Base-by-base conservation (phyloP, 2,888 invertebrate species). In the Maniola hyperantus region DNA sequence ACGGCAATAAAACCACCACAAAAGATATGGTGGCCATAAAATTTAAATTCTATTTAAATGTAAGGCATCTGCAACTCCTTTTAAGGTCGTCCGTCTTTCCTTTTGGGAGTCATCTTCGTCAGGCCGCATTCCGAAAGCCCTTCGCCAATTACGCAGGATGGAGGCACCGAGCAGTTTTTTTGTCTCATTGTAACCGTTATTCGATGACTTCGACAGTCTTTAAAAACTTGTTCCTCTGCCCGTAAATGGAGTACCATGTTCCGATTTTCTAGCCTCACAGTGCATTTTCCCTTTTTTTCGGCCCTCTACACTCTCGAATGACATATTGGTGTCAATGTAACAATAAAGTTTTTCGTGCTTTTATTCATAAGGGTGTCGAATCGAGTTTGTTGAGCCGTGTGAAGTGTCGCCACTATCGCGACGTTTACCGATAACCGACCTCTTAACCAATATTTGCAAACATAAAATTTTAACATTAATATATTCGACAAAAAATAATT, bases 291-390 rank as follows among this genome's bases (percentile, higher is more conserved):
- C 79, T 84, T 91, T 89, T 90, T 89, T 80, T 71, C 73, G 76
- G 74, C 79, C 81, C 81, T 80, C 79, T 81, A 65, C 59, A 73
- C 73, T 74, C 74, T 74, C 73, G 74, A 73, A 77, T 83, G 85
- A 87, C 83, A 79, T 84, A 87, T 89, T 81, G 87, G 87, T 91
- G 91, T 88, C 90, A 89, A 85, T 85, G 85, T 82, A 86, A 87
- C 85, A 87, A 89, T 90, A 89, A 89, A 88, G 85, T 83, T 88
- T 83, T 72, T 85, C 82, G 82, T 86, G 79, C 76, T 84, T 85
- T 85, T 87, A 85, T 86, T 85, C 81, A 82, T 83, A 80, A 84
- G 61, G 61, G 50, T 61, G 50, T 74, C 73, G 71, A 64, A 77
- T 79, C 76, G 71, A 73, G 78, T 81, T 81, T 81, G 78, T 80